Evolutionary conservation across 2,797 vertebrate species (phyloP).

Genomic region (Momotus momota): DNA sequence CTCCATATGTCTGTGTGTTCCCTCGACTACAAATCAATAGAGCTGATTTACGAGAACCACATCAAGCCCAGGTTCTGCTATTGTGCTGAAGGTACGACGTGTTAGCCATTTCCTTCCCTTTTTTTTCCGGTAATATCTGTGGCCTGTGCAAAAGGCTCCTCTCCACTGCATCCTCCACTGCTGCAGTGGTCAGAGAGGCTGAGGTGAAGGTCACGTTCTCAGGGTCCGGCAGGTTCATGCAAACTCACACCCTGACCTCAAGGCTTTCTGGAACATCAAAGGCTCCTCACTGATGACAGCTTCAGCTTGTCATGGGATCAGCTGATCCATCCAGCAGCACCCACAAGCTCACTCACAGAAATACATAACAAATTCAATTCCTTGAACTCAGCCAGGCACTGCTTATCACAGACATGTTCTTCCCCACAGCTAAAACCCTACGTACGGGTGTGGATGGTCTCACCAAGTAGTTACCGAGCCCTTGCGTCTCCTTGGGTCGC

Average conservation of each 20-base stretch:
- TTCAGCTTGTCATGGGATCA: background rate
- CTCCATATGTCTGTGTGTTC: background rate
- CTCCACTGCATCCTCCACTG: background rate
- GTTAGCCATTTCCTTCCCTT: background rate
- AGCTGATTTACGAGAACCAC: background rate
- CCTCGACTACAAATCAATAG: background rate
- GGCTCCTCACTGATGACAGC: background rate
- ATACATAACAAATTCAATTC: background rate
- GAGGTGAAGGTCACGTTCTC: background rate
- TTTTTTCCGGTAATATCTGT: background rate
- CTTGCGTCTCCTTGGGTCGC: background rate
- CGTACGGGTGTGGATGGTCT: background rate
- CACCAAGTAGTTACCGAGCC: background rate
- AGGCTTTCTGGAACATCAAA: background rate
- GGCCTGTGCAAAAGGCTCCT: background rate
- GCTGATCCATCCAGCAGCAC: background rate
- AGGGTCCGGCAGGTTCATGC: background rate
- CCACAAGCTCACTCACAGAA: background rate
- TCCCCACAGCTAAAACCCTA: background rate
- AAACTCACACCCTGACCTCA: background rate
- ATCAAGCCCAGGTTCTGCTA: background rate
- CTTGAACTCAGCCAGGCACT: fast-evolving
- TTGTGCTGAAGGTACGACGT: background rate
- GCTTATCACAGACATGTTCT: background rate
- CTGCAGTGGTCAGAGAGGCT: background rate